phyloP scores from a whole-genome alignment of 2,113 vertebrate genomes.

The Meleagris gallopavo region DNA sequence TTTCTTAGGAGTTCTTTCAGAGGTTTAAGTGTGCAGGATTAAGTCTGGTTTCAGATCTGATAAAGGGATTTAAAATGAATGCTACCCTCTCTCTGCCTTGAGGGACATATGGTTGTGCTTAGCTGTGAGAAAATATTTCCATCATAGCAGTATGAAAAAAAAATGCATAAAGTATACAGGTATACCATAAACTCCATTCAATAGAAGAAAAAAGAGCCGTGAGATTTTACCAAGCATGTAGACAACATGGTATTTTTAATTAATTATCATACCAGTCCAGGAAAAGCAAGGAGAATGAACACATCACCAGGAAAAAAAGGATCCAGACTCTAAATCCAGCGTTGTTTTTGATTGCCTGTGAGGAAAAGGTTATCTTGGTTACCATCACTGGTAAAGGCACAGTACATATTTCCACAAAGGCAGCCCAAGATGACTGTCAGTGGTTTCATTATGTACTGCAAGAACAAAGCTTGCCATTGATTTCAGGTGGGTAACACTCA shows the following conservation, averaged over 20 bases:
- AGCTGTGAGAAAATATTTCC: background rate
- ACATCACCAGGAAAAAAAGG: slow-evolving; percentile 99
- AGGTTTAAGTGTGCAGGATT: background rate
- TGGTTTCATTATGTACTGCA: background rate
- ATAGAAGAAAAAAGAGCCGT: accelerated
- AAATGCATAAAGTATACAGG: background rate
- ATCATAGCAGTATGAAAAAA: no score
- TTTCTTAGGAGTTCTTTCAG: background rate
- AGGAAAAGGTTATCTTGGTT: background rate
- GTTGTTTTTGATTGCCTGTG: slow-evolving; percentile 97
- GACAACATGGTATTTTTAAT: background rate
- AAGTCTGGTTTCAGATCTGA: background rate
- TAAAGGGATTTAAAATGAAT: background rate
- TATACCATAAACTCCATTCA: accelerated
- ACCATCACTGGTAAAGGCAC: background rate
- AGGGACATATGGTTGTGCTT: accelerated
- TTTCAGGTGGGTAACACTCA: background rate
- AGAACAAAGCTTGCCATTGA: background rate
- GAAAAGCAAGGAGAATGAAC: slow-evolving; percentile 97
- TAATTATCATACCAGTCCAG: slow-evolving; percentile 98
- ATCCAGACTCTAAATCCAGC: slow-evolving; percentile 98
- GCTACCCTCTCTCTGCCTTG: background rate
- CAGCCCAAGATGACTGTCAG: background rate
- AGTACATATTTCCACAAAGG: background rate
- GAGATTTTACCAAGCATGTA: background rate